Conservation (phyloP, 1,140 invertebrate species). For the Euwallacea similis region DNA sequence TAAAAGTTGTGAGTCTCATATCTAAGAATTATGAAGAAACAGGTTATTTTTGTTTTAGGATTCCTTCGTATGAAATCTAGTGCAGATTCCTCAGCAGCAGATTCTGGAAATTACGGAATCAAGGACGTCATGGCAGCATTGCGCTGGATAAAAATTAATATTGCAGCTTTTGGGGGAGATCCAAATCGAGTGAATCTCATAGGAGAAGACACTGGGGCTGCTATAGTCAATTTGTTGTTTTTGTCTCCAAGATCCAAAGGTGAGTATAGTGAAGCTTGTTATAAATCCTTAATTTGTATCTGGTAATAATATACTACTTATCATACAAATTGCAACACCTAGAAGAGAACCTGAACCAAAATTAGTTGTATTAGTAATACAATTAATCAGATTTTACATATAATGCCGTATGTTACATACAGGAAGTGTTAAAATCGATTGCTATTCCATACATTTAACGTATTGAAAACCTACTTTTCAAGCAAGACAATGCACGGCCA, state of each 20-base stretch:
- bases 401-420: too few species aligned
- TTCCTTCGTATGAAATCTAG: slow-evolving; percentile 68
- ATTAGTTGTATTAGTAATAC: too few species aligned
- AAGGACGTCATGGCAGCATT: slow-evolving; percentile 76
- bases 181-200: slow-evolving; percentile 76
- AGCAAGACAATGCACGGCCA: too few species aligned
- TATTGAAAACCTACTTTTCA: too few species aligned
- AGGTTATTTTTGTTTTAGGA: slow-evolving; percentile 58
- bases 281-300: too few species aligned
- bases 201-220: slow-evolving; percentile 84
- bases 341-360: too few species aligned
- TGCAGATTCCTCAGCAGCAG: slow-evolving; percentile 48
- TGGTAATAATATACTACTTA: too few species aligned
- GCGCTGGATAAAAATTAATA: slow-evolving; percentile 76
- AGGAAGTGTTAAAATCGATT: too few species aligned
- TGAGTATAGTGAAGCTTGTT: slow-evolving; percentile 43
- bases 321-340: too few species aligned
- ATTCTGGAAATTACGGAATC: slow-evolving; percentile 69
- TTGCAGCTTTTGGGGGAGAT: slow-evolving; percentile 80
- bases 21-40: background rate
- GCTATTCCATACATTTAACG: too few species aligned
- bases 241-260: slow-evolving; percentile 73
- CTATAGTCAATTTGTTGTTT: slow-evolving; percentile 80
- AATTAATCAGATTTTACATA: too few species aligned
- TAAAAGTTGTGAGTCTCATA: too few species aligned